Percentiles rank a stretch among this genome's conserved stretches.
phyloP scores from a whole-genome alignment of 53 echinoderm and acorn worm species.

The Luidia sarsii region DNA sequence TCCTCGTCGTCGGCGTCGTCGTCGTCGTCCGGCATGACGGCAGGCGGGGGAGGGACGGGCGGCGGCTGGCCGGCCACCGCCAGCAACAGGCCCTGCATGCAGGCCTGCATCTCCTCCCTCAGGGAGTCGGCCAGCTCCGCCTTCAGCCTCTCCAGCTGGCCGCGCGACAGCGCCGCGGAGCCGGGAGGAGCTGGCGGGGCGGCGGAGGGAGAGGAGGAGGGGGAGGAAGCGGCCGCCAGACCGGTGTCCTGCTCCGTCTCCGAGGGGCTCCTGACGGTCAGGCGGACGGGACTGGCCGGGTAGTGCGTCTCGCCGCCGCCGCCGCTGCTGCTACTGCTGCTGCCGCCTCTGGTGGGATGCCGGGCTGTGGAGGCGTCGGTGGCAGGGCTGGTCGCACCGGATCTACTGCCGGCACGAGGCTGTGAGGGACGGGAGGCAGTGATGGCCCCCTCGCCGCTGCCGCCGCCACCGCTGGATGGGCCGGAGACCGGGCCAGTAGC shows the following conservation, averaged over 20 bases:
- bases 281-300: conserved; percentile 21
- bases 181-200: neutral
- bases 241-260: neutral
- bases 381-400: conserved; percentile 28
- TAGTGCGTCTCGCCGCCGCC: conserved; percentile 13
- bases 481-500: neutral
- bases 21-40: neutral
- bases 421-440: conserved; percentile 4
- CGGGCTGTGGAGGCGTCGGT: neutral
- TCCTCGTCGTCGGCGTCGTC: neutral
- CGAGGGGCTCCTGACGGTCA: neutral
- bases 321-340: too few relatives aligned
- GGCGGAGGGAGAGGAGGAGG: neutral
- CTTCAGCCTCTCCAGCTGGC: conserved; percentile 69
- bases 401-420: conserved; percentile 35
- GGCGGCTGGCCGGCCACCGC: conserved; percentile 16
- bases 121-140: conserved; percentile 64
- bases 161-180: conserved; percentile 31
- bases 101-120: conserved; percentile 46
- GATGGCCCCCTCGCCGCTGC: neutral
- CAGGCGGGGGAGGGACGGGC: conserved; percentile 12
- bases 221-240: neutral
- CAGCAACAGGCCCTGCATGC: conserved; percentile 31
- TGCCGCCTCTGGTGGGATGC: neutral
- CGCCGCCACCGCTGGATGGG: neutral